Evolutionary conservation across 1,140 invertebrate species (phyloP), one percentile per base, ranked within the genome.

Genomic region (Littorina saxatilis): DNA sequence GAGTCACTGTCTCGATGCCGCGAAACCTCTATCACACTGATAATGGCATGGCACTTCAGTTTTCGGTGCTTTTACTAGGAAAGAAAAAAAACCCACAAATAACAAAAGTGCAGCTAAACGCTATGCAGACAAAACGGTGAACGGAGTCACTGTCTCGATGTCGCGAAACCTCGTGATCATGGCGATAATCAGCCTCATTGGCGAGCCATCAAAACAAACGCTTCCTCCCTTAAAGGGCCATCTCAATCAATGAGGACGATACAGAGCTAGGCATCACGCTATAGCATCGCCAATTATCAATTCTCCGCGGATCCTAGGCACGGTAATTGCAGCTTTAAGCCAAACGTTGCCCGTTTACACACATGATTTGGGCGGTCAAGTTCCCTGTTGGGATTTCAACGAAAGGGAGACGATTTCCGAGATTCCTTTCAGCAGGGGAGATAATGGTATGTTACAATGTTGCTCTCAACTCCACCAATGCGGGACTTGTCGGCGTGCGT

Each of bases 401-500:
- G 23, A 74, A 32, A 27, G 40, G 50, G 37, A 50, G 50, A 32
- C 72, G 40, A 74, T 32, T 74, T 74, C 72, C 72, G 72, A 43
- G 29, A 27, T 32, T 52, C 27, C 32, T 17, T 47, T 74, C 40
- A 74, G 13, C 2, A 74, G 13, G 72, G 40, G 72, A 74, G 40
- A 27, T 74, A 74, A 74, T 74, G 15, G 50, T 11, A 74, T 32
- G 72, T 74, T 74, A 29, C 72, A 27, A 43, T 74, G 72, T 74
- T 32, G 72, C 7, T 52, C 37, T 74, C 47, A 74, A 74, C 72
- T 29, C 43, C 5, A 40, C 23, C 40, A n/a, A 74, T 74, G 72
- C 72, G 72, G 72, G 72, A 74, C 37, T n/a, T 63, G 61, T 2
- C 23, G 2, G 61, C 11, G 4, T 29, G 27, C 27, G 2, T 63